phyloP scores from a whole-genome alignment of 2,888 invertebrate genomes.

The Bugula neritina region DNA sequence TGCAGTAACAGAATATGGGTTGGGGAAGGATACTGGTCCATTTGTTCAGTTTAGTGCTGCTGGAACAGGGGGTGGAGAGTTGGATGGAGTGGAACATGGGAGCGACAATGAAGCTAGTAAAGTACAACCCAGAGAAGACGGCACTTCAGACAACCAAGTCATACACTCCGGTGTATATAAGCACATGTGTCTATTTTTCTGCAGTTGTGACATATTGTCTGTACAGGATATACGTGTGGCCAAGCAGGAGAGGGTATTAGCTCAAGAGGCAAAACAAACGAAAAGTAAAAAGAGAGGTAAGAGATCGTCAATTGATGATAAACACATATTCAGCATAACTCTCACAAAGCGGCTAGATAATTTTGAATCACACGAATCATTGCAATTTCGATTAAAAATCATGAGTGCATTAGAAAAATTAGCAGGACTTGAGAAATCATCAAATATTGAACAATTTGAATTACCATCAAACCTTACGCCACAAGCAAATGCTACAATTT shows the following conservation, averaged over 20 bases:
- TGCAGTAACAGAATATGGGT: no score
- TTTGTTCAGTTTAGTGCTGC: no score
- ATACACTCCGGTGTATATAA: background rate
- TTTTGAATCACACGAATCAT: no score
- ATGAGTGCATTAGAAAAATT: no score
- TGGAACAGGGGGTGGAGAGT: no score
- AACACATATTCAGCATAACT: background rate
- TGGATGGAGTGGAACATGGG: background rate
- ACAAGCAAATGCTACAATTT: no score
- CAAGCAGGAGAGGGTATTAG: conserved; percentile 11
- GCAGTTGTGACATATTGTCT: background rate
- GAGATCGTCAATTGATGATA: background rate
- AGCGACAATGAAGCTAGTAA: background rate
- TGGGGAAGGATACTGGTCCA: background rate
- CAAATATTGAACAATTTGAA: no score
- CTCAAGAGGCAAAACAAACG: background rate
- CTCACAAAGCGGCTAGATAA: no score
- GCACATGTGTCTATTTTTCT: background rate
- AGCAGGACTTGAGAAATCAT: no score
- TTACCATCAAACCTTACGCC: no score
- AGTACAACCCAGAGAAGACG: background rate
- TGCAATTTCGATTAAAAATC: no score
- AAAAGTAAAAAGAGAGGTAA: background rate
- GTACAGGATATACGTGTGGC: conserved; percentile 19
- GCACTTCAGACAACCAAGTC: background rate